Evolutionary conservation across 2,113 vertebrate species (phyloP), one percentile per base, ranked within the genome.

Genomic region (Malurus cyaneus): DNA sequence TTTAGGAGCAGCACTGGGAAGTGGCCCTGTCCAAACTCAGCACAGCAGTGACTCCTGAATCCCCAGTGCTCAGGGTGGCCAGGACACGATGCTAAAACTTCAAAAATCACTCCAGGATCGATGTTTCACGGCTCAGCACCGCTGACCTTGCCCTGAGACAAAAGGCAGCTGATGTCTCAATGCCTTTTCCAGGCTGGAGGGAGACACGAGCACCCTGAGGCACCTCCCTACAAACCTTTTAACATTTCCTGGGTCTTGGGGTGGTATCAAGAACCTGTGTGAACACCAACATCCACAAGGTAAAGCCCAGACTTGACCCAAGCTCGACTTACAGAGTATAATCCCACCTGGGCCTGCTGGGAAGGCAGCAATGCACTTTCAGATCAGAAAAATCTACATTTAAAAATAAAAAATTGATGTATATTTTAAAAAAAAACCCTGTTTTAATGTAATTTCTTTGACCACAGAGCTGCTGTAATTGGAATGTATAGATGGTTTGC

Each of bases 381-480:
- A 17, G 16, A 47, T 66, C 28, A 83, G 42, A 90, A 61, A 89
- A 88, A 31, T 25, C 72, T 80, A 67, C 34, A 47, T 41, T 2
- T 57, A n/a, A 79, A 93, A 87, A 81, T 8, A 64, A 69, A 93
- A 39, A 52, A 65, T 4, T 20, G 41, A 87, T 42, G 39, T 3
- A 0, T 21, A 23, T 56, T 3, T 2, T 8, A 50, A 62, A 52
- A 21, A 18, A 15, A 39, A 39, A 8, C 36, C 3, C 25, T 14
- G 15, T 60, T 95, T 86, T 61, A 64, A 82, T 53, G 29, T 52
- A 67, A 71, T 77, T 77, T 61, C 42, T 91, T 72, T 80, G 72
- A 66, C 32, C 17, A 9, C 62, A 87, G 66, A 94, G 54, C 20
- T 90, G 78, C 53, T 92, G 14, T 93, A 93, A 92, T 86, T 90